Evolutionary conservation across 2,797 vertebrate genomes (phyloP).

Genomic region (Gymnothorax reevesii): DNA sequence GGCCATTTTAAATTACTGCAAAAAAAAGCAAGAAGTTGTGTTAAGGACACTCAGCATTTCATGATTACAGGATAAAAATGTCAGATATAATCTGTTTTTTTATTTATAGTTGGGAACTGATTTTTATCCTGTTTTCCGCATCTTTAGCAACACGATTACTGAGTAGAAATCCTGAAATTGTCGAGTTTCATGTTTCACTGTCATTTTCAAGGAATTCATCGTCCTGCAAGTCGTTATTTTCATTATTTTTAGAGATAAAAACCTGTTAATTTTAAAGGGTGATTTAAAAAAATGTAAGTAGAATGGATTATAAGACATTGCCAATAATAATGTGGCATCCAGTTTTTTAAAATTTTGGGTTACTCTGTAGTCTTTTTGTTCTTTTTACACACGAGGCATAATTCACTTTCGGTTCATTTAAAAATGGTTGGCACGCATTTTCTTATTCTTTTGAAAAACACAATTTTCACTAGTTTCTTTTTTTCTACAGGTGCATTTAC

Average conservation of each 20-base stretch:
- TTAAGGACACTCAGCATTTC: background rate
- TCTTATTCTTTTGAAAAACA: background rate
- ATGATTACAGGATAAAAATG: background rate
- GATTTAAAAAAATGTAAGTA: background rate
- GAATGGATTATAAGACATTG: background rate
- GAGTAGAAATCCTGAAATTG: conserved; percentile 15
- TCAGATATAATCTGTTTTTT: background rate
- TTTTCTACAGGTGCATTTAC: background rate
- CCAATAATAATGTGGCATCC: background rate
- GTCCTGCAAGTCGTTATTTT: background rate
- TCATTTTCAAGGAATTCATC: background rate
- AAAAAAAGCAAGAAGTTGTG: background rate
- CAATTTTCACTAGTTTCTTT: background rate
- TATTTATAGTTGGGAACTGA: background rate
- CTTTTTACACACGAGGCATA: conserved; percentile 16
- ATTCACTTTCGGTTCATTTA: background rate
- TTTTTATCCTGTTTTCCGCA: background rate
- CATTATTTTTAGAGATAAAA: conserved; percentile 1
- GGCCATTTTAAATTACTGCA: background rate
- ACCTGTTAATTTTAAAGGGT: background rate
- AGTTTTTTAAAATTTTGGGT: conserved; percentile 53
- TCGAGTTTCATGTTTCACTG: background rate
- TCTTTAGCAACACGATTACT: background rate
- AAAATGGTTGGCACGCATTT: conserved; percentile 17
- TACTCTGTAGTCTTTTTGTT: conserved; percentile 47